Base-by-base conservation (phyloP, 2,797 vertebrate genomes). In the Pelochelys cantorii region DNA sequence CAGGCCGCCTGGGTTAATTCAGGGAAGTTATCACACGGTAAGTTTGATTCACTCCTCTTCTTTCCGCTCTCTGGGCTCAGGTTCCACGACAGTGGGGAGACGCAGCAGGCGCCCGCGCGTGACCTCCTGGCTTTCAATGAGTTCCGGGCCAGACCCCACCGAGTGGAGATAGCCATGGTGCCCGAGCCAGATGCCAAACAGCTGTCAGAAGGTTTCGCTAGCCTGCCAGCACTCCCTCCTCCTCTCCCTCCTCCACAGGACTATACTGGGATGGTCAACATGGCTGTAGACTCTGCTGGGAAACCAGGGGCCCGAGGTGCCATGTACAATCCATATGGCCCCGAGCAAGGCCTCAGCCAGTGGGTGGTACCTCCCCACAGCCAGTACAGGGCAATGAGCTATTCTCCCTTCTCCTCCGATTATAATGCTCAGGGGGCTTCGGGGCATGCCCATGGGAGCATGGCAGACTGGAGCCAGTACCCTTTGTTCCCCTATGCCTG, bases 391-490 rank as follows among this genome's bases (percentile, higher is more conserved):
- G 95, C 97, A 17, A 74, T 95, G 96, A 96, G 97, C 97, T 92
- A 98, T 97, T 95, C 97, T 0, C 88, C 97, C 65, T 98, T 99
- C 93, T 97, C 98, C 83, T 81, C 98, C 0, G 99, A 99, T 90
- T 99, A 99, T 96, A 97, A 97, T 83, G 42, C 98, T 1, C 99
- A 98, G 59, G 98, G 98, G 3, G 53, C 95, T 34, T 83, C 95
- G 0, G 97, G 98, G 87, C 99, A 98, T 89, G 98, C 98, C 96
- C 98, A 99, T 1, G 97, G 98, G 94, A 98, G 98, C 84, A 20
- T 99, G 97, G 96, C 98, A 0, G 99, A 99, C 95, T 99, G 99
- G 99, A 99, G 98, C 97, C 99, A 99, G 94, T 99, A 99, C 96
- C 98, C 99, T 2, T 97, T 99, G 80, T 99, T 99, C 96, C 99